Evolutionary conservation across 2,797 vertebrate species (phyloP), one percentile per base, ranked within the genome.

Genomic region (Galaxias olidus): DNA sequence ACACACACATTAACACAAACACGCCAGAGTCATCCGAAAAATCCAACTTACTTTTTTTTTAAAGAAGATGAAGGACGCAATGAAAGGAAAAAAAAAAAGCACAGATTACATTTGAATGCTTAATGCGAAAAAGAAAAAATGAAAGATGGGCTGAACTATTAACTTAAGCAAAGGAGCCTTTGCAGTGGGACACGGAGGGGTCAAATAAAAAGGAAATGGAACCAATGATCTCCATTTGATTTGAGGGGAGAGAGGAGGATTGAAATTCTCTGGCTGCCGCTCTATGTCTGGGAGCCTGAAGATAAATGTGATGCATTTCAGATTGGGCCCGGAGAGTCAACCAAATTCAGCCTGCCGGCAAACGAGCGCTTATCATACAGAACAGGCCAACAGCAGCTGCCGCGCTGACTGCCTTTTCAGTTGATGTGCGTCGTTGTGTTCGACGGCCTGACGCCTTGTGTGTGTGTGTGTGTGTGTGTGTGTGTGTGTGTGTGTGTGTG

Each of bases 161-260:
- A 62, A 66, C 53, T 71, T 30, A 69, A 8, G 75, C 30, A 72
- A 17, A 71, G 65, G 10, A 59, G 62, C 57, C 61, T 58, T 30
- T 66, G 51, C 64, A 40, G 53, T 17, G 50, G 48, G 66, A 68
- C 8, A 54, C 65, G 61, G 61, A 59, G 64, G 68, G 72, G 65
- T 1, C 48, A 61, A 79, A 81, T 65, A 19, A 69, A 49, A 72
- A 44, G 61, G 73, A 65, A 82, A 78, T 68, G 71, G 79, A 82
- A 81, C 61, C 80, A 88, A 89, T 90, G 88, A 81, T 81, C 82
- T 73, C 65, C 63, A 77, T 91, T 86, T 86, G 89, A 91, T 89
- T 88, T 82, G 80, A 86, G 84, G 81, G 78, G 75, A 76, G 70
- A 58, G 41, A 52, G 64, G 78, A 75, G 80, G 77, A 89, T 72